Percentiles rank a stretch among this genome's conserved stretches.
phyloP scores from a whole-genome alignment of 2,888 invertebrate genomes.

The Andrena chrysosceles region DNA sequence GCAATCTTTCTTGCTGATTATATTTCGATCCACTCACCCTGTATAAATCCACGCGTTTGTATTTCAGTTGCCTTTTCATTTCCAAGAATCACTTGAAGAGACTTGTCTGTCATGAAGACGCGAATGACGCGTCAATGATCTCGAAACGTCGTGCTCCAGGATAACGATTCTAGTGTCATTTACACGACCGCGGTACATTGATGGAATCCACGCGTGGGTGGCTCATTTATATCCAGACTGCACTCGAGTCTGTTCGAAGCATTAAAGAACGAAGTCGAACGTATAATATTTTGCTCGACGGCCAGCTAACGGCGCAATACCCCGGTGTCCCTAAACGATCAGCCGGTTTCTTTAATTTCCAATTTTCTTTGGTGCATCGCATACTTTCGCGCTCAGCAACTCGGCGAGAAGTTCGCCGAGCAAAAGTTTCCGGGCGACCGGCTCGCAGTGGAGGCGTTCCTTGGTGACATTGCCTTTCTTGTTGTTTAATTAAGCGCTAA shows the following conservation, averaged over 20 bases:
- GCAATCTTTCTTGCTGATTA: too few relatives aligned
- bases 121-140: slow-evolving; percentile 26
- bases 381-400: too few relatives aligned
- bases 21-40: too few relatives aligned
- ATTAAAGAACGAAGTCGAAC: not conserved
- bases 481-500: not conserved
- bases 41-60: not conserved
- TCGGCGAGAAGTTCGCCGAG: not conserved
- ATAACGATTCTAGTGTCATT: slow-evolving; percentile 36
- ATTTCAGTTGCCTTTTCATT: not conserved
- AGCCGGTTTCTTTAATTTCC: not conserved
- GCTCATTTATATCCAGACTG: slow-evolving; percentile 50
- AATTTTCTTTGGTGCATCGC: too few relatives aligned
- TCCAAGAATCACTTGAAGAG: not conserved
- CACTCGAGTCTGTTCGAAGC: slow-evolving; percentile 9
- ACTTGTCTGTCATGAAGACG: not conserved
- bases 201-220: slow-evolving; percentile 62
- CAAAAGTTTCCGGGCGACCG: slow-evolving; percentile 4
- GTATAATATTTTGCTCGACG: not conserved
- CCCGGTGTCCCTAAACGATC: not conserved
- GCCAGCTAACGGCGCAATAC: not conserved
- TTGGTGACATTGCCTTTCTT: not conserved
- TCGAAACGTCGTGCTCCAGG: slow-evolving; percentile 7
- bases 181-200: slow-evolving; percentile 28
- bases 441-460: not conserved